Percentiles rank a stretch among this genome's conserved stretches.
Evolutionary conservation across 2,888 invertebrate genomes (phyloP).

Genomic region (Athetis lepigone): DNA sequence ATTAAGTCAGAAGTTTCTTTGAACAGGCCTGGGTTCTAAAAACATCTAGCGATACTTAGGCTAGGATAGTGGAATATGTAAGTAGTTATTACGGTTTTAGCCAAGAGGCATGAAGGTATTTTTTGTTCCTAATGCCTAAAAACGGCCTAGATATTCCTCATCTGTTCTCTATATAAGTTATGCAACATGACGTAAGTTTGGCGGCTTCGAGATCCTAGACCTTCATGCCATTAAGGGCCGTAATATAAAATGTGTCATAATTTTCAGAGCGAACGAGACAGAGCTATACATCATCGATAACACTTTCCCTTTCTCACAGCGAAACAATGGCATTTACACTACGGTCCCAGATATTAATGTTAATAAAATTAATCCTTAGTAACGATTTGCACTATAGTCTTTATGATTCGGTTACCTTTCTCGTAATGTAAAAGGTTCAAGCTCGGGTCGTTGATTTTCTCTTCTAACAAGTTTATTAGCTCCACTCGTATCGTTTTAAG

Average conservation of each 20-base stretch:
- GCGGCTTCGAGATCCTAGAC: background rate
- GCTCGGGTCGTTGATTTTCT: constrained; percentile 95
- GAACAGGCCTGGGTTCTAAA: too few species aligned
- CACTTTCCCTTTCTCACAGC: background rate
- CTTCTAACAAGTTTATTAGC: constrained; percentile 94
- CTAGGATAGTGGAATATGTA: too few species aligned
- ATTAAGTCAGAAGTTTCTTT: too few species aligned
- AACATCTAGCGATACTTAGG: too few species aligned
- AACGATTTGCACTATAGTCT: constrained; percentile 93
- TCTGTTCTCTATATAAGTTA: too few species aligned
- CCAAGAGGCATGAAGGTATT: too few species aligned
- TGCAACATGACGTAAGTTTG: background rate
- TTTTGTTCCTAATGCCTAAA: too few species aligned
- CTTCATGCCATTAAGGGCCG: background rate
- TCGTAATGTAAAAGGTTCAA: constrained; percentile 93
- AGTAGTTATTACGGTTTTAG: too few species aligned
- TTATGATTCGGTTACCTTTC: constrained; percentile 94
- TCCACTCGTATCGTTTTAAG: constrained; percentile 94
- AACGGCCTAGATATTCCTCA: too few species aligned
- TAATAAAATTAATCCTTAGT: constrained; percentile 86
- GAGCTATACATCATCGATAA: background rate
- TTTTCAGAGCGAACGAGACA: background rate
- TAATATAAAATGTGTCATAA: background rate
- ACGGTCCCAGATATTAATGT: constrained; percentile 4
- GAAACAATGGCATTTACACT: too few species aligned